A percentile compares a stretch with the other conserved stretches of the same genome.
These are phyloP conservation scores for Phoebastria nigripes DNA, from an alignment of 2,797 vertebrate genomes.

Conservation along the genomic window DNA sequence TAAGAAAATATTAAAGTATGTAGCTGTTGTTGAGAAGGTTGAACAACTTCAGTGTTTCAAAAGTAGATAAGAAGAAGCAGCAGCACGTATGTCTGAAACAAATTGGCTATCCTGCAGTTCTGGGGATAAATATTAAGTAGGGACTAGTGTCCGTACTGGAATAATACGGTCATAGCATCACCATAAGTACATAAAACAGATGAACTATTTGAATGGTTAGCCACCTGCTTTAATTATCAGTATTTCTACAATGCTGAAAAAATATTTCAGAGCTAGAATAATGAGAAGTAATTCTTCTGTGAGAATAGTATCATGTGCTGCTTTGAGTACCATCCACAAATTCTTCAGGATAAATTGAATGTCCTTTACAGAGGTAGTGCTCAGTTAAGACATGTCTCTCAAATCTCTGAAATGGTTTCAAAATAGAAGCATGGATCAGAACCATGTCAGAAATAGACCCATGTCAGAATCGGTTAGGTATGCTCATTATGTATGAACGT, in stretches of 20 bases:
- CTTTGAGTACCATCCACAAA: not conserved
- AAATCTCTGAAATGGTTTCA: slow-evolving; percentile 20
- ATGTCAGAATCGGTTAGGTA: not conserved
- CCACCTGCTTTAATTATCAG: not conserved
- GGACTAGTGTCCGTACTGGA: not conserved
- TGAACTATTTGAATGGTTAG: not conserved
- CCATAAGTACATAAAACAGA: not conserved
- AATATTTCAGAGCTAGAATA: not conserved
- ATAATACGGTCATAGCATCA: not conserved
- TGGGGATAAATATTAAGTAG: not conserved
- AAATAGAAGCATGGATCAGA: slow-evolving; percentile 35
- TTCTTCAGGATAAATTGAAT: not conserved
- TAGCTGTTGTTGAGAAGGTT: not conserved
- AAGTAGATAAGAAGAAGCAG: not conserved
- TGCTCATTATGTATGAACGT: not conserved
- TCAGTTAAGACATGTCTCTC: not conserved
- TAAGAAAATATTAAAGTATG: not conserved
- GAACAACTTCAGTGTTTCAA: not conserved
- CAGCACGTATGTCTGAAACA: not conserved
- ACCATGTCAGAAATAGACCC: slow-evolving; percentile 20
- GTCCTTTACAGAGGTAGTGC: not conserved
- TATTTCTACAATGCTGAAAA: not conserved
- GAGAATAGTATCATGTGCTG: not conserved
- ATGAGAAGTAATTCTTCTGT: not conserved
- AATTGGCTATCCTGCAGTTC: not conserved